Base-by-base conservation (phyloP, 2,113 vertebrate species). In the Pelusios castaneus region DNA sequence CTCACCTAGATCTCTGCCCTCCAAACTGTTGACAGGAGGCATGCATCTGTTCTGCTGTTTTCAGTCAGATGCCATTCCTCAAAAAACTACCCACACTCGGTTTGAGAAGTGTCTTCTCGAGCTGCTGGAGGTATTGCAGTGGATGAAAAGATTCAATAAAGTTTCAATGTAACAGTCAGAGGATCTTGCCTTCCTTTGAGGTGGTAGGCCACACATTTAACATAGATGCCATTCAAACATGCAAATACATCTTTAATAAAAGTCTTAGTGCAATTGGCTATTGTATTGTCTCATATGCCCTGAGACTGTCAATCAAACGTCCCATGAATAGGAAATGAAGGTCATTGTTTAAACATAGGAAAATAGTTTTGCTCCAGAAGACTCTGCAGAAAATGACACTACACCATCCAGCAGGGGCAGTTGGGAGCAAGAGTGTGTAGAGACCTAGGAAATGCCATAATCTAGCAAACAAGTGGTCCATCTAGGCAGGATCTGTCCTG, bases 191-290 rank as follows among this genome's bases (percentile, higher is more conserved):
- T 21, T 95, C 97, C 95, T 95, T 93, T 91, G 91, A 94, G 96
- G 94, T 87, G 94, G n/a, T 87, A 96, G 95, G 83, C 95, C 95
- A 94, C 97, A 96, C 38, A 2, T 92, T 93, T 91, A 51, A 79
- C 34, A 11, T 84, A 60, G 85, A 95, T 96, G 94, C 91, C 96
- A 96, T 97, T 97, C 96, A 96, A 95, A 96, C 94, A 97, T 96
- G 97, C 96, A 97, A 97, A 97, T 97, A 82, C 0, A 0, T 16
- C 55, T 88, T 90, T 45, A 93, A 60, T 86, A 86, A 8, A 43
- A 89, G 84, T 67, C 52, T 96, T 78, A 67, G 2, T 77, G 91
- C 93, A 95, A 95, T 93, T 41, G 70, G 29, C 89, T 60, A 88
- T 88, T 95, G 94, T 60, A 88, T 88, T 95, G 94, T 92, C 95